These are phyloP conservation scores for Phasianus colchicus DNA, from an alignment of 2,113 vertebrate species.

Conservation along the genomic window DNA sequence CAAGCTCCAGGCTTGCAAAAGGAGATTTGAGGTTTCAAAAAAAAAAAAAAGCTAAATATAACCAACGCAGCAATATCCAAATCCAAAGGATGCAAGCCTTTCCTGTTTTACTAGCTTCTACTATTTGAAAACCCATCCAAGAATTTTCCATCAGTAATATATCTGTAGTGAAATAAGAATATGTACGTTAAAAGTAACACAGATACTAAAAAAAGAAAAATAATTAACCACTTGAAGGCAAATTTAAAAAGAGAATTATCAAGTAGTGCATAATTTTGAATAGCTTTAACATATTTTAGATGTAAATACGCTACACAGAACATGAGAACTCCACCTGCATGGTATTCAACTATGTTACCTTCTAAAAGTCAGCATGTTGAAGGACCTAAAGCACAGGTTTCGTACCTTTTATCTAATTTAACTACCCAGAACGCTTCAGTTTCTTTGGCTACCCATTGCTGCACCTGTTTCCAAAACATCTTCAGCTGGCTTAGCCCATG, in stretches of 20 bases:
- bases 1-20: background rate
- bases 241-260: background rate
- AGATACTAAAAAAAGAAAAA: background rate
- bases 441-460: conserved; percentile 6
- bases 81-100: background rate
- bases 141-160: background rate
- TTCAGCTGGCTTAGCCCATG: conserved; percentile 41
- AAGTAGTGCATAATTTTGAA: background rate
- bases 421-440: background rate
- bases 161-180: background rate
- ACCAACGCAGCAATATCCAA: background rate
- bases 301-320: background rate
- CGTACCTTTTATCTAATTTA: conserved; percentile 2
- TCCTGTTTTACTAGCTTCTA: background rate
- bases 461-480: conserved; percentile 61
- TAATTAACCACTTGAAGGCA: background rate
- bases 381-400: background rate
- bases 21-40: accelerated
- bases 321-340: accelerated
- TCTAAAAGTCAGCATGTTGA: background rate
- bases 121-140: background rate
- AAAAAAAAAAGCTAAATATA: background rate
- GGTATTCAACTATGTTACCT: background rate
- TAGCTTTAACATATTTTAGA: background rate
- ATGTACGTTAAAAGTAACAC: background rate